Conservation (phyloP, 2,888 invertebrate genomes). For the Ormyrus pomaceus region DNA sequence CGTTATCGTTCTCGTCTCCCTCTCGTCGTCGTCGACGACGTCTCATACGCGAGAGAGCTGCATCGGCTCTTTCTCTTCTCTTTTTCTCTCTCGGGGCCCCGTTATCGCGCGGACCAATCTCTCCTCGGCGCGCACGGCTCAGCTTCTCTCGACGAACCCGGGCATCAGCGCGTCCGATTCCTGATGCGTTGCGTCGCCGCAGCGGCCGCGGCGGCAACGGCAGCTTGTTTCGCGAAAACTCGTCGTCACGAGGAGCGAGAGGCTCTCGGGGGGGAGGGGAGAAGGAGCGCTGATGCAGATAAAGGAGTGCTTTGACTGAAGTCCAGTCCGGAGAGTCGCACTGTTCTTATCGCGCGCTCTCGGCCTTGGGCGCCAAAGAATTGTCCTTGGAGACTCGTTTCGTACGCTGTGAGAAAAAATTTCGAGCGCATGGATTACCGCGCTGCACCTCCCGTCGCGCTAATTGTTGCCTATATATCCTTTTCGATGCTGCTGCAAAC, state of each 20-base stretch:
- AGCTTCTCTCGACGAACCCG: neutral
- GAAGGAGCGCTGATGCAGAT: slow-evolving; percentile 44
- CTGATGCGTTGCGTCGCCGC: slow-evolving; percentile 32
- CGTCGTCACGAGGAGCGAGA: slow-evolving; percentile 19
- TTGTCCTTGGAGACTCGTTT: slow-evolving; percentile 40
- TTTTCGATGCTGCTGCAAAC: neutral
- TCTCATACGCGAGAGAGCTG: slow-evolving; percentile 46
- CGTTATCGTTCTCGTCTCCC: slow-evolving; percentile 60
- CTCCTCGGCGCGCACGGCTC: slow-evolving; percentile 5
- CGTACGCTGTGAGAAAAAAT: slow-evolving; percentile 27
- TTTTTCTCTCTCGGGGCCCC: slow-evolving; percentile 51
- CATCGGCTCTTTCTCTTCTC: slow-evolving; percentile 56
- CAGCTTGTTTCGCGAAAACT: slow-evolving; percentile 56
- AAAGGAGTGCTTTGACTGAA: slow-evolving; percentile 38
- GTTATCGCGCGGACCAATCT: slow-evolving; percentile 70
- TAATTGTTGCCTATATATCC: slow-evolving; percentile 1
- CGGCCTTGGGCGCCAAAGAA: slow-evolving; percentile 41
- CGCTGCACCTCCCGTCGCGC: neutral
- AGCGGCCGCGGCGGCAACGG: neutral
- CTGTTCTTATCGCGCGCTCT: slow-evolving; percentile 35
- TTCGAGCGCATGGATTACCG: neutral
- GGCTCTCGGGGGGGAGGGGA: too few relatives aligned
- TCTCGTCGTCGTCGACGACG: slow-evolving; percentile 55
- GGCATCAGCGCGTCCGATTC: slow-evolving; percentile 41
- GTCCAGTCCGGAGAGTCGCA: neutral